A percentile compares a stretch with the other conserved stretches of the same genome.
Conservation (phyloP, 2,888 invertebrate genomes). For the Lepidochrysops patricia region DNA sequence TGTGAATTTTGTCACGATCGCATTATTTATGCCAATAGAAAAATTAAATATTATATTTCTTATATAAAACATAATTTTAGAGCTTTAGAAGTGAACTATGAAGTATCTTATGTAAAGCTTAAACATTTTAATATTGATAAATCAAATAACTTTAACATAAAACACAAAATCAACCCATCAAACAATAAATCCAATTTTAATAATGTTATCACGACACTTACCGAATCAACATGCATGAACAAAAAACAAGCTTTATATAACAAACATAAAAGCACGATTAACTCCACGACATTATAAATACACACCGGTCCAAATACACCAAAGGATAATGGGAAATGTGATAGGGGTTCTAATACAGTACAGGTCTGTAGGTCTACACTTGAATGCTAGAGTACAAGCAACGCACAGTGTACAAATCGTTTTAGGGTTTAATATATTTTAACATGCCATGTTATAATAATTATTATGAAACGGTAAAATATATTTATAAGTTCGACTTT, state of each 20-base stretch:
- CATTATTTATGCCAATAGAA: not conserved
- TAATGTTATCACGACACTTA: constrained; percentile 4
- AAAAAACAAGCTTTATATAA: constrained; percentile 1
- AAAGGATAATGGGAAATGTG: constrained; percentile 22
- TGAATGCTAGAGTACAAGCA: constrained; percentile 59
- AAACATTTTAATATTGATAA: constrained; percentile 12
- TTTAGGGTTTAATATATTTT: not conserved
- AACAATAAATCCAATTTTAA: not conserved
- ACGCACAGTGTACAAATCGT: constrained; percentile 51
- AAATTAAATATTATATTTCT: not conserved
- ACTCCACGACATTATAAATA: constrained; percentile 14
- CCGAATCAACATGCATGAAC: constrained; percentile 10
- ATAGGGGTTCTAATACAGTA: constrained; percentile 32
- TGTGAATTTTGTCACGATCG: constrained; percentile 11
- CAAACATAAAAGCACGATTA: constrained; percentile 18
- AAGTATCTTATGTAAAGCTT: not conserved
- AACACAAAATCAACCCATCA: not conserved
- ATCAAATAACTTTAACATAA: constrained; percentile 6
- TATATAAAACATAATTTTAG: not conserved
- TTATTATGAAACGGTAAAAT: no score
- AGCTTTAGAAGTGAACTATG: no score
- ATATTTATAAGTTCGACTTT: no score
- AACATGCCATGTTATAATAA: not conserved
- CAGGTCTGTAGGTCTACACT: constrained; percentile 57
- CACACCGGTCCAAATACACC: constrained; percentile 15